Percentiles rank a stretch among this genome's conserved stretches.
Evolutionary conservation across 2,888 invertebrate genomes (phyloP).

Genomic region (Megastigmus dorsalis): DNA sequence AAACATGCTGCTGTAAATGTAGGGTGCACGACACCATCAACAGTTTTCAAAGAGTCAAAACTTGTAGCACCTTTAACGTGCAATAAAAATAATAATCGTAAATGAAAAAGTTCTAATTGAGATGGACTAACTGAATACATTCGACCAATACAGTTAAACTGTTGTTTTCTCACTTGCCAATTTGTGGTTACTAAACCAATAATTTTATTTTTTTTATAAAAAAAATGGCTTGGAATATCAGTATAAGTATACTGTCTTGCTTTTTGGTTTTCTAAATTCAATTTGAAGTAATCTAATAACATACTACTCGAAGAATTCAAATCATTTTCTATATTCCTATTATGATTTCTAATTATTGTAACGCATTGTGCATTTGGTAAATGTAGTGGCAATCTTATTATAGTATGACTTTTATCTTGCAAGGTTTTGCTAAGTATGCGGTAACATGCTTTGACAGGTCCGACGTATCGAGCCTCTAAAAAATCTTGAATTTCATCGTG

Average conservation of each 20-base stretch:
- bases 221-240: slow-evolving; percentile 44
- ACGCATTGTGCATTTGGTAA: slow-evolving; percentile 45
- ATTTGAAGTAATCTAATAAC: slow-evolving; percentile 49
- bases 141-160: slow-evolving; percentile 56
- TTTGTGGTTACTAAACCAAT: slow-evolving; percentile 12
- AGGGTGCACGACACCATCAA: slow-evolving; percentile 54
- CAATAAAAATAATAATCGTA: slow-evolving; percentile 61
- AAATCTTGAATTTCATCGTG: slow-evolving; percentile 56
- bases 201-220: slow-evolving; percentile 34
- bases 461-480: slow-evolving; percentile 56
- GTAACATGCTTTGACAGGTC: slow-evolving; percentile 57
- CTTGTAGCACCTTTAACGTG: slow-evolving; percentile 58
- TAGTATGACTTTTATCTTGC: slow-evolving; percentile 19
- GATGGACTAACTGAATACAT: slow-evolving; percentile 59
- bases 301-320: slow-evolving; percentile 29
- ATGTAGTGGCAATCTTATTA: slow-evolving; percentile 52
- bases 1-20: slow-evolving; percentile 53
- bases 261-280: slow-evolving; percentile 45
- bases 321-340: background rate
- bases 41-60: slow-evolving; percentile 60
- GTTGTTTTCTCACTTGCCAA: slow-evolving; percentile 48
- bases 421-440: slow-evolving; percentile 54
- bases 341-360: slow-evolving; percentile 4
- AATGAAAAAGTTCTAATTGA: slow-evolving; percentile 60
- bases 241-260: slow-evolving; percentile 46